A percentile compares a stretch with the other conserved stretches of the same genome.
phyloP scores from a whole-genome alignment of 2,113 vertebrate species.

The Podarcis muralis region DNA sequence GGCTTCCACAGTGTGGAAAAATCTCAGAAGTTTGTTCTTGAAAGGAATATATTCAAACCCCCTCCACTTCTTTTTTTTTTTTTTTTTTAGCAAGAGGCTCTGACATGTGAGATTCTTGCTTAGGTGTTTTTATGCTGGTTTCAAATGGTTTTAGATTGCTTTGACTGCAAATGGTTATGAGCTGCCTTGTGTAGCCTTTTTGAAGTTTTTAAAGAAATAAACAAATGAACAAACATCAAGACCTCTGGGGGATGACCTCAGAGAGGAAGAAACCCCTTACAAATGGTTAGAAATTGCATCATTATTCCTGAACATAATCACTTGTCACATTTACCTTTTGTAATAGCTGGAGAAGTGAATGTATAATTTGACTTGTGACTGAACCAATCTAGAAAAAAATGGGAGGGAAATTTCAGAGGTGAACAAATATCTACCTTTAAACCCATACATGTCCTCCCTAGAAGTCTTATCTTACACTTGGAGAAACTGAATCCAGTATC shows the following conservation, averaged over 20 bases:
- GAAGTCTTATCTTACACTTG: not conserved
- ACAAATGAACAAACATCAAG: not conserved
- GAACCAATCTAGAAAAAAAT: not conserved
- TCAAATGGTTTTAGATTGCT: not conserved
- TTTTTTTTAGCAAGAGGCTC: not conserved
- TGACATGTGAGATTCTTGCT: not conserved
- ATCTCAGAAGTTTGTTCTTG: not conserved
- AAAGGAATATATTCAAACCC: not conserved
- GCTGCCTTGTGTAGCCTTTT: not conserved
- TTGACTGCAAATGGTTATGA: not conserved
- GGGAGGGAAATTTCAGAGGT: not conserved
- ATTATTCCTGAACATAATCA: not conserved
- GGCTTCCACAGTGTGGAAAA: not conserved
- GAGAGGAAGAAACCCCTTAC: not conserved
- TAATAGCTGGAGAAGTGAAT: not conserved
- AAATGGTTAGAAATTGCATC: not conserved
- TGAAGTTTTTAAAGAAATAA: not conserved
- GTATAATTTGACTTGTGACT: not conserved
- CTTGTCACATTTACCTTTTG: not conserved
- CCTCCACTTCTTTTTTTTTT: not conserved
- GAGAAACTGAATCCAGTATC: not conserved
- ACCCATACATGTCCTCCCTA: not conserved
- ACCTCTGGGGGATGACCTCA: not conserved
- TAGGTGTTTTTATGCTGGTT: not conserved
- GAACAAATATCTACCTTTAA: not conserved